Percentiles rank a stretch among this genome's conserved stretches.
Conservation (phyloP, 2,888 invertebrate species). For the Megastigmus dorsalis region DNA sequence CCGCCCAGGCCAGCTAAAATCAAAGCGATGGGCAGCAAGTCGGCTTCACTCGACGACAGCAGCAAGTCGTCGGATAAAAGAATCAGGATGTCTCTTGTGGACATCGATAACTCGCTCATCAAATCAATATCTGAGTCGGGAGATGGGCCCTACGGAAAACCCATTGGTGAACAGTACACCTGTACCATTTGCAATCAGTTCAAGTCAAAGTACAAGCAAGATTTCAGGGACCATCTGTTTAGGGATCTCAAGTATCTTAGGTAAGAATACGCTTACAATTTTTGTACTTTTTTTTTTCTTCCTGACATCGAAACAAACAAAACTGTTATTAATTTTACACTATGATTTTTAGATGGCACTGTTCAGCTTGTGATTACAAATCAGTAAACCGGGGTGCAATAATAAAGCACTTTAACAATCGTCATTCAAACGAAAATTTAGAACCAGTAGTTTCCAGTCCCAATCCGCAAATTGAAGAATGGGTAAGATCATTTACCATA, state of each 20-base stretch:
- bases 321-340: background rate
- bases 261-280: conserved; percentile 70
- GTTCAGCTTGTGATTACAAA: conserved; percentile 78
- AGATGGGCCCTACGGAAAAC: conserved; percentile 75
- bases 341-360: conserved; percentile 78
- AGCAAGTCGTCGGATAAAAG: conserved; percentile 48
- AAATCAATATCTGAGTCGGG: too few relatives aligned
- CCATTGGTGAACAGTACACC: conserved; percentile 77
- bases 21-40: conserved; percentile 22
- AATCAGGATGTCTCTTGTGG: too few relatives aligned
- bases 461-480: conserved; percentile 76
- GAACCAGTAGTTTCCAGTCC: conserved; percentile 70
- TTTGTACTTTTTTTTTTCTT: conserved; percentile 56
- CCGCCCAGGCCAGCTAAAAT: conserved; percentile 19
- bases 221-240: conserved; percentile 82
- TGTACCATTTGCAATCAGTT: conserved; percentile 80
- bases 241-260: conserved; percentile 81
- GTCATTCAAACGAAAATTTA: conserved; percentile 70
- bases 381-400: conserved; percentile 77
- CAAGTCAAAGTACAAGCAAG: conserved; percentile 77
- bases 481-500: conserved; percentile 72
- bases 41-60: conserved; percentile 5
- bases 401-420: conserved; percentile 76
- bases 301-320: background rate
- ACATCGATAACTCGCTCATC: too few relatives aligned